Evolutionary conservation across 37 sponge, comb jelly and placozoan genomes (phyloP), one percentile per base, ranked within the genome.

Genomic region (Hormiphora californensis): DNA sequence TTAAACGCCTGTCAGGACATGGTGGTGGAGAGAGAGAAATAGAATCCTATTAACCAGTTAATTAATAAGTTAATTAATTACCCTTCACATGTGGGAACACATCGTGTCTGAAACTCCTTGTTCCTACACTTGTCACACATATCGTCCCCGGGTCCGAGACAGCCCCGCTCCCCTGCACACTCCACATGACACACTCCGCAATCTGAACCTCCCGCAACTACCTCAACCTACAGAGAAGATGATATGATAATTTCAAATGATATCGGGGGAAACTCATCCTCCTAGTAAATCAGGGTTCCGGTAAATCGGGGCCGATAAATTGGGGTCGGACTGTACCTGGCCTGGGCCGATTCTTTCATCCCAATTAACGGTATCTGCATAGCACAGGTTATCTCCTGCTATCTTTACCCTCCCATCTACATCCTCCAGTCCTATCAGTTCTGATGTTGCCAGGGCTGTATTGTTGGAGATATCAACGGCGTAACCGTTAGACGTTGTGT

Each of bases 91-190:
- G 67, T 65, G 17, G 67, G 37, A 5, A 32, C 9, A 65, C 67
- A 65, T 1, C 1, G 19, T 32, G 38, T 39, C 37, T 65, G 38
- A 33, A 91, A 93, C 27, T 67, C 73, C 38, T 89, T 86, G 63
- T 91, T 91, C 9, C 91, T 91, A 44, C 89, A 61, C 9, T 54
- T 57, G 31, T 32, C 43, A 68, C 88, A 85, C 68, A 90, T 61
- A 62, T 87, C 87, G 27, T 73, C 63, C 1, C 85, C 54, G 0
- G 93, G 91, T 15, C 93, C 93, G 30, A 89, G 86, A 89, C 93
- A 93, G 0, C 93, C 93, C 5, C 55, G 54, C 39, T 38, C 51
- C 27, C 9, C 21, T 4, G n/a, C 38, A 87, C 93, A 93, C 25
- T 55, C 63, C 21, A 54, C 55, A 53, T 91, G 46, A 54, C 93